phyloP scores from a whole-genome alignment of 2,113 vertebrate species.

The Aspidoscelis tigris region DNA sequence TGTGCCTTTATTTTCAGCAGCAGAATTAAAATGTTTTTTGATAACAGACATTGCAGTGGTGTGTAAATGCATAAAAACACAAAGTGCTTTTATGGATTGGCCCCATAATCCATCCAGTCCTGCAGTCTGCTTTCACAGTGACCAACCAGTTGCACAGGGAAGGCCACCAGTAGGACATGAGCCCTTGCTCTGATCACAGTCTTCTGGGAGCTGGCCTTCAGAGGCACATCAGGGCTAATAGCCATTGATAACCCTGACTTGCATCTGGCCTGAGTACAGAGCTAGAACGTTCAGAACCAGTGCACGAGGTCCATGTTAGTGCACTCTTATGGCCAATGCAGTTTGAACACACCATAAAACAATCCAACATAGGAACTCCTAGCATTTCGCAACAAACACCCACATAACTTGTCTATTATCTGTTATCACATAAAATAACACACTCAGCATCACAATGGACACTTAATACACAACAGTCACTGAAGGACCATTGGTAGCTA shows the following conservation, averaged over 20 bases:
- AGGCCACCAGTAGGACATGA: too few relatives aligned
- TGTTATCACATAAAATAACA: not conserved
- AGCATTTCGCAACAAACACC: not conserved
- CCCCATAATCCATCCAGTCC: too few relatives aligned
- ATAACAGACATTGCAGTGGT: not conserved
- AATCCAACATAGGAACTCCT: too few relatives aligned
- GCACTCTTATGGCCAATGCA: not conserved
- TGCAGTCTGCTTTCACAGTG: too few relatives aligned
- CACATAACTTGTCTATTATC: too few relatives aligned
- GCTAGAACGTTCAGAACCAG: not conserved
- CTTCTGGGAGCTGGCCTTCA: too few relatives aligned
- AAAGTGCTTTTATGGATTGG: too few relatives aligned
- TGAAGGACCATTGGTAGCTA: not conserved
- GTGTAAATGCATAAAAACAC: not conserved
- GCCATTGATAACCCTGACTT: too few relatives aligned
- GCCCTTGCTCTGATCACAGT: too few relatives aligned
- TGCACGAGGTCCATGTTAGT: too few relatives aligned
- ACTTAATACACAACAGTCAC: not conserved
- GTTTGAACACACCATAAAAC: not conserved
- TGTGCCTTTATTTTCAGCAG: slow-evolving; percentile 18
- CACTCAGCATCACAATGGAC: not conserved
- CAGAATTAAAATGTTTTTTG: slow-evolving; percentile 3
- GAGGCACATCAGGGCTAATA: too few relatives aligned
- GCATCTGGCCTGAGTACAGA: not conserved
- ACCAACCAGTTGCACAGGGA: too few relatives aligned